These are phyloP conservation scores for Drosophila baimaii DNA, from an alignment of 1,140 invertebrate genomes.

Conservation along the genomic window DNA sequence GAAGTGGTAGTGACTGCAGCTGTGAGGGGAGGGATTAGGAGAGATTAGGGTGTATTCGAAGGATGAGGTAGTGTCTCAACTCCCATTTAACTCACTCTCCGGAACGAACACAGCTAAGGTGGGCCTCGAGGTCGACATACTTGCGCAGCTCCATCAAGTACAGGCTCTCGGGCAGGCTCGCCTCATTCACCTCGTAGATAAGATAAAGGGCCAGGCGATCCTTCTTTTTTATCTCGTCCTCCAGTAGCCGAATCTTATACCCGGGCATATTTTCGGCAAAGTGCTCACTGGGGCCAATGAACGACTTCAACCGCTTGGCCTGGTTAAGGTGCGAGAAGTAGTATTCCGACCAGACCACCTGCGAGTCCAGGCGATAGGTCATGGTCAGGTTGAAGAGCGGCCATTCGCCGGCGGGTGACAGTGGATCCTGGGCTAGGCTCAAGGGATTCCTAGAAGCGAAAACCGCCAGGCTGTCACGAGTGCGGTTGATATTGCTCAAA, in stretches of 20 bases:
- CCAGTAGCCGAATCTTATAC: background rate
- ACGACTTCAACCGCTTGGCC: conserved; percentile 3
- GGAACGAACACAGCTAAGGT: background rate
- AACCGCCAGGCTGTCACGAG: conserved; percentile 31
- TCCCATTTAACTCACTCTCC: conserved; percentile 22
- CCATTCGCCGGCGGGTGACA: background rate
- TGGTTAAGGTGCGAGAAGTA: conserved; percentile 26
- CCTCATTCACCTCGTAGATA: conserved; percentile 38
- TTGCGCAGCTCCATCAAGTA: conserved; percentile 51
- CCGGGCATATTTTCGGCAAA: conserved; percentile 8
- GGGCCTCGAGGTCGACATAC: conserved; percentile 30
- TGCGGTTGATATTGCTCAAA: conserved; percentile 12
- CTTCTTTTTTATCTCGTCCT: conserved; percentile 9
- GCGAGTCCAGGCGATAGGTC: conserved; percentile 63
- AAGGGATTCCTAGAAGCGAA: conserved; percentile 39
- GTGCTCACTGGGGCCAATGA: background rate
- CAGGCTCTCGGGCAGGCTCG: conserved; percentile 24
- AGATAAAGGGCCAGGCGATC: conserved; percentile 31
- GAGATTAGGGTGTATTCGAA: background rate
- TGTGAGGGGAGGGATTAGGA: background rate
- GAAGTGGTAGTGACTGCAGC: conserved; percentile 56
- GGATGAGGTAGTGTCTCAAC: background rate
- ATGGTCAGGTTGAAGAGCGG: conserved; percentile 54
- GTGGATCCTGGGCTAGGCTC: conserved; percentile 7
- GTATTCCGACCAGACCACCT: conserved; percentile 49